Evolutionary conservation across 2,888 invertebrate genomes (phyloP), one percentile per base, ranked within the genome.

Genomic region (Drosophila hamatofila): DNA sequence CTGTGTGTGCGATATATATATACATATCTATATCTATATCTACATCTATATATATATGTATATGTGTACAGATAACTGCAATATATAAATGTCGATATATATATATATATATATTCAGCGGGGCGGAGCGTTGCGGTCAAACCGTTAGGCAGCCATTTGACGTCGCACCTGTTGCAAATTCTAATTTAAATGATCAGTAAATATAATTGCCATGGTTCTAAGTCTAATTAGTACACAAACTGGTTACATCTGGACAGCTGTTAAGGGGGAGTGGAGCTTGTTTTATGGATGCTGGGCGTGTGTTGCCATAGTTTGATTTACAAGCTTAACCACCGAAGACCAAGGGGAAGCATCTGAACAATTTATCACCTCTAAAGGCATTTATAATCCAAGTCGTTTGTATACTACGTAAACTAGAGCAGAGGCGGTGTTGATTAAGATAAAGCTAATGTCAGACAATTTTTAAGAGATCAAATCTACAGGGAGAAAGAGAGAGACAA

Each of bases 161-260:
- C 25, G 82, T 72, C 80, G 80, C 84, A 84, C 90, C 84, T 84
- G 84, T 90, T 84, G 72, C 78, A 76, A 82, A 86, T 71, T 85
- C 87, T 72, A 80, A 88, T 90, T 89, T 89, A 73, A 88, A 81
- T 81, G 83, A 64, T 79, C 70, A 65, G 59, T 57, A 57, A 62
- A 64, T 76, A 58, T 82, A 81, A 85, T 89, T 85, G 83, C 70
- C 67, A 81, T 77, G 60, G 51, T 63, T 66, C 65, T 59, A 25
- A 57, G 62, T 57, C 61, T 84, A 84, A 90, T 90, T 84, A 86
- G 78, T 75, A 63, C 75, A 74, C 21, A 60, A 88, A 89, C 83
- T 75, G 89, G 83, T 88, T 90, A 30, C 58, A 48, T 71, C 39
- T 48, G 46, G 46, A 25, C 46, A 54, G 25, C 37, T 37, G 37